Conservation (phyloP, 2,888 invertebrate genomes). For the Dryobotodes eremita region DNA sequence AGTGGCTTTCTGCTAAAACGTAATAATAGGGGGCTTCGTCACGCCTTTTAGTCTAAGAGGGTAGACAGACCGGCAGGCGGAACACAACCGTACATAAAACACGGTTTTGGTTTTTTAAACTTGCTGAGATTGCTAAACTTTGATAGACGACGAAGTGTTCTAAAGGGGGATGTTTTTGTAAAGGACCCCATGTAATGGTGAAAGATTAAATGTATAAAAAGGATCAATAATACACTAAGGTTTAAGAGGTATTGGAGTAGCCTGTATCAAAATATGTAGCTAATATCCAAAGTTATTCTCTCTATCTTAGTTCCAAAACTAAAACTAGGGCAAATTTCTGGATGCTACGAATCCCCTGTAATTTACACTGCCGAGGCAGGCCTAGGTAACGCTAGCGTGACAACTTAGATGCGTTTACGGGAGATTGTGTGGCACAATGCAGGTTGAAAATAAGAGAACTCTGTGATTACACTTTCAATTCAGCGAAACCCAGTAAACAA, state of each 20-base stretch:
- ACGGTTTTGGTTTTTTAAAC: slow-evolving; percentile 39
- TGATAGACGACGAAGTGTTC: slow-evolving; percentile 12
- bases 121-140: slow-evolving; percentile 20
- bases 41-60: slow-evolving; percentile 54
- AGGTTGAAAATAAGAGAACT: neutral
- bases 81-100: slow-evolving; percentile 38
- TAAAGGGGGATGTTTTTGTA: slow-evolving; percentile 18
- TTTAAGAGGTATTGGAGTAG: neutral
- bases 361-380: neutral
- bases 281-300: neutral
- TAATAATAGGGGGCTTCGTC: slow-evolving; percentile 64
- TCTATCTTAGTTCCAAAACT: neutral
- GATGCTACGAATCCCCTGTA: neutral
- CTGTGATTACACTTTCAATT: neutral
- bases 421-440: too few species aligned
- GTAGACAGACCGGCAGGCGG: slow-evolving; percentile 48
- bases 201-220: neutral
- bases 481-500: neutral
- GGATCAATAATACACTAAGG: neutral
- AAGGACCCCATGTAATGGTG: slow-evolving; percentile 4
- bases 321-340: neutral
- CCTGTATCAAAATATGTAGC: neutral
- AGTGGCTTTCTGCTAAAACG: slow-evolving; percentile 55
- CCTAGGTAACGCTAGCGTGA: neutral
- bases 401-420: too few species aligned